Evolutionary conservation across 2,113 vertebrate species (phyloP), one percentile per base, ranked within the genome.

Genomic region (Gymnorhina tibicen): DNA sequence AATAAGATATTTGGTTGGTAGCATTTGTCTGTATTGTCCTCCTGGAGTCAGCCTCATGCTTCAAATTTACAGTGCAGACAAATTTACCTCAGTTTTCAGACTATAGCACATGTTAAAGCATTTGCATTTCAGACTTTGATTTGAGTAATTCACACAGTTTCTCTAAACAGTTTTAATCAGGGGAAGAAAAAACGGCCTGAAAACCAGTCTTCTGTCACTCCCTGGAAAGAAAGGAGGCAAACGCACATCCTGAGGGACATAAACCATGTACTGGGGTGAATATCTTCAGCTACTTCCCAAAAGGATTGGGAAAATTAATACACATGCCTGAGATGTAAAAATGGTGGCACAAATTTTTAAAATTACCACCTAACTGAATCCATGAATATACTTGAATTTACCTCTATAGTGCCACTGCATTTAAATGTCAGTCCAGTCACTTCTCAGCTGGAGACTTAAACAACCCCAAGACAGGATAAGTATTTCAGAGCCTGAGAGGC

Each of bases 211-310:
- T 83, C 52, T 35, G 6, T 27, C 3, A 1, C 14, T 80, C 30
- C 24, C 42, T 59, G 50, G 39, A 73, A 30, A 52, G 13, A 30
- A 80, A 76, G 35, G 23, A 8, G 18, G 16, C 7, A 87, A 83
- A 94, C 7, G 6, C 3, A 21, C 13, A 30, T 76, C 39, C 32
- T 30, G 9, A 47, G 23, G 41, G 11, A 19, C 18, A 42, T 53
- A 82, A 79, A 37, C 19, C 27, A 44, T 3, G 4, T 46, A 49
- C 49, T 16, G 56, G 96, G 62, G 67, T 78, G 23, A 94, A 94
- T 93, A 49, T 62, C 58, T 86, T 95, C 92, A 90, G 26, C 53
- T 85, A 20, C 23, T 80, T 83, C 50, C 44, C 46, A 50, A 53
- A 87, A 59, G 7, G 60, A 78, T 5, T 73, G 7, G 7, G 24